Percentiles rank a stretch among this genome's conserved stretches.
phyloP scores from a whole-genome alignment of 2,113 vertebrate genomes.

The cattle (Bos taurus) region ARS-UCD2.0 NC_037328.1:72129001-72129500 shows the following conservation, averaged over 20 bases:
- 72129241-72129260: conserved; percentile 98
- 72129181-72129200: conserved; percentile 97
- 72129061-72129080: not conserved
- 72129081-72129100: not conserved
- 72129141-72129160: conserved; percentile 88
- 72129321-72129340: too few species aligned
- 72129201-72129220: conserved; percentile 96
- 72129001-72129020: not conserved
- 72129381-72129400: conserved; percentile 86
- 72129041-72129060: not conserved
- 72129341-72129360: too few species aligned
- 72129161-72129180: conserved; percentile 95
- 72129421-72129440: conserved; percentile 94
- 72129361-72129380: too few species aligned
- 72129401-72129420: conserved; percentile 93
- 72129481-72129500: conserved; percentile 99
- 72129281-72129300: conserved; percentile 66
- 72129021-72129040: not conserved
- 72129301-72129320: not conserved
- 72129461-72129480: conserved; percentile 95
- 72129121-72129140: conserved; percentile 87
- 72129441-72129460: conserved; percentile 94
- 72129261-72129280: conserved; percentile 95
- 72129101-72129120: conserved; percentile 76
- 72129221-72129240: conserved; percentile 95